Base-by-base conservation (phyloP, 2,888 invertebrate species). In the Sialis lutaria region DNA sequence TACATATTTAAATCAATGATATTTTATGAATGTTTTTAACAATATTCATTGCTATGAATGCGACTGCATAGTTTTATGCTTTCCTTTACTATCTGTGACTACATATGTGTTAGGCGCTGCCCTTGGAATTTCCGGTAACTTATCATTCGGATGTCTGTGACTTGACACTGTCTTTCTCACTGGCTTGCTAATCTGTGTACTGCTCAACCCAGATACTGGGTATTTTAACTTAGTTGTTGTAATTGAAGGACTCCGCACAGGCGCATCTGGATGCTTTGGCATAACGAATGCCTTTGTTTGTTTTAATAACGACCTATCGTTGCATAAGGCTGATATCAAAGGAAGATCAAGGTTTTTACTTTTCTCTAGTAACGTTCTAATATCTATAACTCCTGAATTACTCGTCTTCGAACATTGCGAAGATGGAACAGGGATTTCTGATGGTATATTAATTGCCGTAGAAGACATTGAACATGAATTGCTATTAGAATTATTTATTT, bases 301-400 rank as follows among this genome's bases (percentile, higher is more conserved):
- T 65, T 87, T 88, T 49, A 89, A 70, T 58, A 93, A 73, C 50
- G 89, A 86, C 49, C 86, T 78, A 65, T 93, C 93, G 63, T 92
- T 93, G 70, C 91, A 93, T 55, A 93, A 72, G 9, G 92, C 93
- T 50, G 90, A 86, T 60, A 93, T 91, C 50, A 95, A 70, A 13
- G 93, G 93, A 64, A 93, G 71, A 67, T 91, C 90, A 58, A 91
- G 72, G 62, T 89, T 85, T 61, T 83, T 83, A 67, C 88, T 89
- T 67, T 89, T 87, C 66, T 89, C 89, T 49, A 89, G 75, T 51
- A 91, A 69, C 54, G 84, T 79, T 59, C 83, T 81, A 57, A 90
- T 87, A 64, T 90, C 90, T 51, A 82, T 63, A 54, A 65, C 61
- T 42, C 50, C 55, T 37, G 49, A 52, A 46, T 47, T 52, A 50